Evolutionary conservation across 1,140 invertebrate genomes (phyloP), one percentile per base, ranked within the genome.

Genomic region (Bombus vancouverensis): DNA sequence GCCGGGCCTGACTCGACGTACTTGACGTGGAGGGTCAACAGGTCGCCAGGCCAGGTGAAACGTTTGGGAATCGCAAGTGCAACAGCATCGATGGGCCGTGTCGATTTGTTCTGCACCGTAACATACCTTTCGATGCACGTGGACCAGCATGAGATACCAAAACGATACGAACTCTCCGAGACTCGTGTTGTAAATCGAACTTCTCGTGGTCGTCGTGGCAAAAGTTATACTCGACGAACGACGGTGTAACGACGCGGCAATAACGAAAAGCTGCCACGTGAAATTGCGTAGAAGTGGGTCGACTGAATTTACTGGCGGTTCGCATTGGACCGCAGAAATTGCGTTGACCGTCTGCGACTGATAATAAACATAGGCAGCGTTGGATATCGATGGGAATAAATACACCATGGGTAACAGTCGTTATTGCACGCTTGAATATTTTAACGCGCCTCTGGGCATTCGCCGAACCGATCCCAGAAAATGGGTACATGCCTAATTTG

Each of bases 1-100:
- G 70, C 65, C 44, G 85, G 81, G 53, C 28, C 15, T 39, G 59
- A 74, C 53, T 57, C 75, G 84, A 88, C 59, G 85, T 81, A 87
- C 75, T 92, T 92, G 88, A 93, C 91, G 92, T 91, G 91, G 75
- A 83, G 82, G 92, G 92, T 93, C 90, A 93, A 76, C 82, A 76
- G 92, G 89, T 93, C 91, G 71, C 81, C 83, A 72, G 79, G 83
- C 89, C 78, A 85, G 70, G 76, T 84, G 88, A 92, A 92, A 84
- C 78, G 83, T 75, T 89, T 53, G 72, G 32, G 83, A 85, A 85
- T 74, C 70, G 66, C 82, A 81, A 90, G 81, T 83, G 80, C 53
- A 34, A 25, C 74, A 12, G 13, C 47, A 59, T 39, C 74, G 66
- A 44, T 44, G 34, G 34, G 66, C 22, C 9, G 34, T 28, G 57